A percentile compares a stretch with the other conserved stretches of the same genome.
phyloP scores from a whole-genome alignment of 2,888 invertebrate species.

The Drosophila limbata region DNA sequence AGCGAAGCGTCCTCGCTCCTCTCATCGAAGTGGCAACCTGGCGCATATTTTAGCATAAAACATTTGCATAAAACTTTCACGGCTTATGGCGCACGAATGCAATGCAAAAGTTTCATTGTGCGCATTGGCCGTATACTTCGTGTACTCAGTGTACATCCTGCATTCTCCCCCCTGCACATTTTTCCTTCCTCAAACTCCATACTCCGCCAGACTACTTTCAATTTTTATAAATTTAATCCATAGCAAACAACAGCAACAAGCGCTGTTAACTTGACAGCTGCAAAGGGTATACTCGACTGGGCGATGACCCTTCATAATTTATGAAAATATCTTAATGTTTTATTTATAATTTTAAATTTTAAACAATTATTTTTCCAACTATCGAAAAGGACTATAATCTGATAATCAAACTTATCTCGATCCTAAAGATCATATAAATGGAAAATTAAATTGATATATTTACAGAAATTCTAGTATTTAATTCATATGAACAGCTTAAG shows the following conservation, averaged over 20 bases:
- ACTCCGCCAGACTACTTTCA: constrained; percentile 45
- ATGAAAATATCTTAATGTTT: neutral
- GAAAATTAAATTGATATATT: too few relatives aligned
- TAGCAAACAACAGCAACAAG: constrained; percentile 53
- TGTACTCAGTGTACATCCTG: constrained; percentile 26
- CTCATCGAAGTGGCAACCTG: constrained; percentile 51
- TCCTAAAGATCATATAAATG: too few relatives aligned
- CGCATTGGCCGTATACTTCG: constrained; percentile 42
- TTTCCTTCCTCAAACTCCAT: neutral
- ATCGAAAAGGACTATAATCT: too few relatives aligned
- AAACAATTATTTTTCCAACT: too few relatives aligned
- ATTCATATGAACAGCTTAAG: too few relatives aligned
- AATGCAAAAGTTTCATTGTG: constrained; percentile 64
- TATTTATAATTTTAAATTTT: neutral
- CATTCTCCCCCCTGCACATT: neutral
- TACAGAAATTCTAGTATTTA: too few relatives aligned
- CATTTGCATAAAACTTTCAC: constrained; percentile 74
- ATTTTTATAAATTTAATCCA: constrained; percentile 63
- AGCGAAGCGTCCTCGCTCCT: neutral
- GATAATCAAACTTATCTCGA: too few relatives aligned
- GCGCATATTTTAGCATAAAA: constrained; percentile 64
- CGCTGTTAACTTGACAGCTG: constrained; percentile 5
- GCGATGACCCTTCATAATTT: neutral
- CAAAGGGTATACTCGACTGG: constrained; percentile 16
- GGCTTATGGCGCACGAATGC: constrained; percentile 68